A percentile compares a stretch with the other conserved stretches of the same genome.
Conservation (phyloP, 1,140 invertebrate genomes). For the Chironomus tepperi region DNA sequence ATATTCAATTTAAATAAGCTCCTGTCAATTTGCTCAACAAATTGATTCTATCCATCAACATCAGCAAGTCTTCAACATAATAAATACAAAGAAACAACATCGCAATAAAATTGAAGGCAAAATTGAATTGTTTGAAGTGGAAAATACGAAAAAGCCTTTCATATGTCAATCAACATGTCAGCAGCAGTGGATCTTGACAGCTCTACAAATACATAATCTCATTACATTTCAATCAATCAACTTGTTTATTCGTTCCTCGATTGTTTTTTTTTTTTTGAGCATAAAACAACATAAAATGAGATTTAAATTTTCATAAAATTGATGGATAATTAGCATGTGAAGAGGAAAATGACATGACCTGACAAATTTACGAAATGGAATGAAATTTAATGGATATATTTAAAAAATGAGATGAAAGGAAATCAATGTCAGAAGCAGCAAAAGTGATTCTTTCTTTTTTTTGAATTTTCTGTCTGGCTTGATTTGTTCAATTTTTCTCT, state of each 20-base stretch:
- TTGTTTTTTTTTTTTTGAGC: background rate
- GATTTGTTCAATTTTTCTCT: background rate
- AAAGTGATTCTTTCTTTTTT: background rate
- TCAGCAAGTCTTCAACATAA: too few species aligned
- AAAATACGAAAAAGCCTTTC: slow-evolving; percentile 16
- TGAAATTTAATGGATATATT: background rate
- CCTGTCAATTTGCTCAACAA: too few species aligned
- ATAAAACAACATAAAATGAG: too few species aligned
- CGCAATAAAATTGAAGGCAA: background rate
- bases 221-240: slow-evolving; percentile 20
- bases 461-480: background rate
- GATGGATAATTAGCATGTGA: background rate
- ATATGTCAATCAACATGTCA: slow-evolving; percentile 18
- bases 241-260: too few species aligned
- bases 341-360: background rate
- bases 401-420: background rate
- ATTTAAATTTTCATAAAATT: background rate
- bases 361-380: background rate
- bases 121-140: slow-evolving; percentile 1
- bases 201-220: slow-evolving; percentile 20
- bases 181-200: background rate
- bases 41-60: too few species aligned
- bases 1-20: too few species aligned
- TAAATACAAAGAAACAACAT: background rate
- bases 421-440: background rate